Evolutionary conservation across 23 tunicate species (phyloP).

Genomic region (Ascidia mentula): DNA sequence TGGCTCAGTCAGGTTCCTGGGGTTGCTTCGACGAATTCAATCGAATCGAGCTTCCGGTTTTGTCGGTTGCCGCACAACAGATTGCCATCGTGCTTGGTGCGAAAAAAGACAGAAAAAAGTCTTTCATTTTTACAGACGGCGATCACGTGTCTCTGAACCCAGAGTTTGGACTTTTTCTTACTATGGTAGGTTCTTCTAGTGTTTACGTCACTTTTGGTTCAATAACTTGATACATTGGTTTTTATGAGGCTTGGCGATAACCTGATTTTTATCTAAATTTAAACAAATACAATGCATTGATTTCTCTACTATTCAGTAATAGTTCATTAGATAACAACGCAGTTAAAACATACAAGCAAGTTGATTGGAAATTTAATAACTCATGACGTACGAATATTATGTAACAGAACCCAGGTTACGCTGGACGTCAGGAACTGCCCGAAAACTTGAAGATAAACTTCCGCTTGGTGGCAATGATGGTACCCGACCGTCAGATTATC

Average conservation of each 20-base stretch:
- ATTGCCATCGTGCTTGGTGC: conserved; percentile 88
- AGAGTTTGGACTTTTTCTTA: conserved; percentile 91
- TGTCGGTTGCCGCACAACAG: conserved; percentile 99
- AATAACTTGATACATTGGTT: too few species aligned
- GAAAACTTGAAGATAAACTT: conserved; percentile 95
- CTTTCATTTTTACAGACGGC: conserved; percentile 93
- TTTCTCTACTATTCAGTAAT: background rate
- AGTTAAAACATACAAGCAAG: too few species aligned
- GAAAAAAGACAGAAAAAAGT: conserved; percentile 83
- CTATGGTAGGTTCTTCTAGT: conserved; percentile 82
- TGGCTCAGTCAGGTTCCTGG: conserved; percentile 99
- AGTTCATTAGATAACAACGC: too few species aligned
- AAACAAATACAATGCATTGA: background rate
- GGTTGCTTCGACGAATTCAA: conserved; percentile 99
- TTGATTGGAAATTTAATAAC: too few species aligned
- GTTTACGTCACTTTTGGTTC: too few species aligned
- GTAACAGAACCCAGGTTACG: conserved; percentile 93
- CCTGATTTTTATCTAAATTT: too few species aligned
- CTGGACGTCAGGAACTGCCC: conserved; percentile 95
- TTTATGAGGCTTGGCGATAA: too few species aligned
- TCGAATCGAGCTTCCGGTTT: conserved; percentile 94
- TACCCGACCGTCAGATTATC: conserved; percentile 97
- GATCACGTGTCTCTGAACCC: conserved; percentile 91
- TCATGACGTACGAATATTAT: too few species aligned
- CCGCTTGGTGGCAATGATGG: conserved; percentile 98